phyloP scores from a whole-genome alignment of 2,797 vertebrate species.

The Erethizon dorsatum region DNA sequence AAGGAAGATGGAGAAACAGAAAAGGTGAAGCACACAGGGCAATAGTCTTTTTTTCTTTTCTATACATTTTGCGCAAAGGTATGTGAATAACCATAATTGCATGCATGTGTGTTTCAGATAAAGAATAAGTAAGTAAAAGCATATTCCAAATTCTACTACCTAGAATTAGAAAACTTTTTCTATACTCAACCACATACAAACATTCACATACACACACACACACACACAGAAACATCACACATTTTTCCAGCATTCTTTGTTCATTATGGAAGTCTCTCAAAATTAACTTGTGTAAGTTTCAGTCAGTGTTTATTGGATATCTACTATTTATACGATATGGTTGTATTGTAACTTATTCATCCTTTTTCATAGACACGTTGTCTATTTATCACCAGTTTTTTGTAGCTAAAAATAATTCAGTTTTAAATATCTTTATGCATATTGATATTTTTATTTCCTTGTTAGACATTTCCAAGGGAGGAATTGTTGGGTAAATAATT shows the following conservation, averaged over 20 bases:
- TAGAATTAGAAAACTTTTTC: background rate
- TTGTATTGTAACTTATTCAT: background rate
- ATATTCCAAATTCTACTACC: background rate
- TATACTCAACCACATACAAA: background rate
- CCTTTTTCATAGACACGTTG: background rate
- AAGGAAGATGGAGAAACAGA: background rate
- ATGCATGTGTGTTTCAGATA: background rate
- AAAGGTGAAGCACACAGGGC: too few relatives aligned
- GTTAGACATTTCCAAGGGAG: background rate
- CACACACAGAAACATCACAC: background rate
- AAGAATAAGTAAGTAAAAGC: background rate
- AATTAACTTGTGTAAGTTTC: background rate
- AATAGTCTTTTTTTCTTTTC: background rate
- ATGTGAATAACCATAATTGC: background rate
- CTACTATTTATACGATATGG: background rate
- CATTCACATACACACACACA: background rate
- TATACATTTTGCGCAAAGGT: background rate
- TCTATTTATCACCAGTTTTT: background rate
- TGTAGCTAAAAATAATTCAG: background rate
- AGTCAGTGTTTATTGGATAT: background rate
- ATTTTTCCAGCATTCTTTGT: background rate
- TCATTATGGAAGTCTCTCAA: background rate
- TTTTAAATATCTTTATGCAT: slow-evolving; percentile 18
- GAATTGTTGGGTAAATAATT: background rate
- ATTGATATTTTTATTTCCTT: background rate